Evolutionary conservation across 2,888 invertebrate genomes (phyloP).

Genomic region (Eristalis arbustorum): DNA sequence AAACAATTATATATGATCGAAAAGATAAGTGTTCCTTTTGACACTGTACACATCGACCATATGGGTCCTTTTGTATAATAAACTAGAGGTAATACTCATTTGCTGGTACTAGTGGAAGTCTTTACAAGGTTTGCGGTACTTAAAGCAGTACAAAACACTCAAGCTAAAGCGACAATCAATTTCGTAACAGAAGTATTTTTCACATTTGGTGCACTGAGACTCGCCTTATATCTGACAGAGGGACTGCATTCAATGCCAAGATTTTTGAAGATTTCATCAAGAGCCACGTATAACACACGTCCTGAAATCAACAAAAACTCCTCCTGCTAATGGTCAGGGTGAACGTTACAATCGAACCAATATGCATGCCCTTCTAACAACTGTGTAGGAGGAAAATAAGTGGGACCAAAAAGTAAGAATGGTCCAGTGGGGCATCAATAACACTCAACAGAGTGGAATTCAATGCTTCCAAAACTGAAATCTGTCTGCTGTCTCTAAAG

Average conservation of each 20-base stretch:
- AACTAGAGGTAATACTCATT: slow-evolving; percentile 1
- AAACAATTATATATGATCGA: background rate
- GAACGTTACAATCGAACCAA: slow-evolving; percentile 18
- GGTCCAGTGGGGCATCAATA: slow-evolving; percentile 27
- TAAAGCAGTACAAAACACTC: slow-evolving; percentile 16
- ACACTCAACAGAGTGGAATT: no score
- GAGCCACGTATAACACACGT: slow-evolving; percentile 4
- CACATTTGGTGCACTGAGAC: no score
- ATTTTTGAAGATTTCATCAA: background rate
- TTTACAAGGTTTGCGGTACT: slow-evolving; percentile 10
- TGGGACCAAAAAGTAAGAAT: slow-evolving; percentile 19
- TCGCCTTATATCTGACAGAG: slow-evolving; percentile 10
- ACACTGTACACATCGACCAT: slow-evolving; percentile 8
- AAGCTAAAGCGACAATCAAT: slow-evolving; percentile 12
- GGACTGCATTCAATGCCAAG: slow-evolving; percentile 18
- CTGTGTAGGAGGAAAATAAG: slow-evolving; percentile 7
- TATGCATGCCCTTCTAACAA: no score
- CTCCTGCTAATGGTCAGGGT: slow-evolving; percentile 8
- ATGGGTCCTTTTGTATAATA: slow-evolving; percentile 16
- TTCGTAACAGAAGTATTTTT: slow-evolving; percentile 23
- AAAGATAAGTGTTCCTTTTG: slow-evolving; percentile 3
- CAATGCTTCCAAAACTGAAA: no score
- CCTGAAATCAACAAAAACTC: slow-evolving; percentile 14
- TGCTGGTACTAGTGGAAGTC: slow-evolving; percentile 15
- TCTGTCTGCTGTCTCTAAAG: no score